Conservation (phyloP, 2,113 vertebrate genomes). For the Probosciger aterrimus region DNA sequence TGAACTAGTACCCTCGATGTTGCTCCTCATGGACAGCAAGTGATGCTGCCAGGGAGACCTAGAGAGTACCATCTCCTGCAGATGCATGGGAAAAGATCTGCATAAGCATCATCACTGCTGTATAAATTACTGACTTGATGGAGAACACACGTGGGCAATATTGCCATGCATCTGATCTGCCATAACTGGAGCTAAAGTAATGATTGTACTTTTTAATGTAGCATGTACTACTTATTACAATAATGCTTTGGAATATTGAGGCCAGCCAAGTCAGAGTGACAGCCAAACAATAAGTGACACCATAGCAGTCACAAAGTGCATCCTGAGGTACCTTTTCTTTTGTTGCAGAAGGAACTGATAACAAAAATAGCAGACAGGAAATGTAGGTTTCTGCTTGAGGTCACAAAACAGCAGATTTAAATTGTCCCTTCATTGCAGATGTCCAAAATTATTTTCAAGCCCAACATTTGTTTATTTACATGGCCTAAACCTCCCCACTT, state of each 20-base stretch:
- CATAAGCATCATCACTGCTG: background rate
- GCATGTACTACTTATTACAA: background rate
- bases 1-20: rapidly evolving
- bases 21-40: background rate
- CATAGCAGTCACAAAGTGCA: background rate
- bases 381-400: background rate
- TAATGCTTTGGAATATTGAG: background rate
- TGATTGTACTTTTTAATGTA: background rate
- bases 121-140: background rate
- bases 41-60: too few relatives aligned
- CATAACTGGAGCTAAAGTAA: background rate
- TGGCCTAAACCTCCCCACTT: background rate
- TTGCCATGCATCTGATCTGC: background rate
- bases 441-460: background rate
- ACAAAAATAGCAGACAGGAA: rapidly evolving
- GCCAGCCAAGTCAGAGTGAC: background rate
- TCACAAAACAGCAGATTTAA: background rate
- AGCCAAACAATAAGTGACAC: background rate
- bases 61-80: background rate
- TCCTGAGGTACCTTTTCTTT: background rate
- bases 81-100: background rate
- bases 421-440: background rate
- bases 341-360: background rate
- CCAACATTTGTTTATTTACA: background rate
- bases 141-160: background rate